phyloP scores from a whole-genome alignment of 2,797 vertebrate genomes.

The Oreortyx pictus region DNA sequence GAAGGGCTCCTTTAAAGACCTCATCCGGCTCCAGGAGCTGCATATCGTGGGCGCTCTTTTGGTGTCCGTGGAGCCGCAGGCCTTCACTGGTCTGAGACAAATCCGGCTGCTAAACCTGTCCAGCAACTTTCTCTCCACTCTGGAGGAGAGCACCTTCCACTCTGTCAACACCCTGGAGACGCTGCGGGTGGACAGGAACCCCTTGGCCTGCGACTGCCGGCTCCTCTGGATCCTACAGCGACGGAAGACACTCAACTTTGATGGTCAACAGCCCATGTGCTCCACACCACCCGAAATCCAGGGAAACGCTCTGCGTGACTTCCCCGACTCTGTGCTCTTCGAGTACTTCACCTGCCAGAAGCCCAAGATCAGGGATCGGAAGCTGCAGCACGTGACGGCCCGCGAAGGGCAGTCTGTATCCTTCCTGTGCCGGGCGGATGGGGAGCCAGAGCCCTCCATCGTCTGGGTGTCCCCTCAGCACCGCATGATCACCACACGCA shows the following conservation, averaged over 20 bases:
- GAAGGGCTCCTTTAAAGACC: conserved; percentile 90
- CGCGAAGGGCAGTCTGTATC: conserved; percentile 90
- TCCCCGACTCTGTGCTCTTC: conserved; percentile 93
- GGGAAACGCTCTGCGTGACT: conserved; percentile 87
- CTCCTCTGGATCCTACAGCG: conserved; percentile 97
- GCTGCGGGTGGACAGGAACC: conserved; percentile 92
- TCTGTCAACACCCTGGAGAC: conserved; percentile 94
- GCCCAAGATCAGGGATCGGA: conserved; percentile 94
- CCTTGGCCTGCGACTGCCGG: conserved; percentile 95
- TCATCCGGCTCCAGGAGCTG: conserved; percentile 92
- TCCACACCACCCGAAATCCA: conserved; percentile 88
- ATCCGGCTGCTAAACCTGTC: conserved; percentile 96
- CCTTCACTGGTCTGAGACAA: conserved; percentile 91
- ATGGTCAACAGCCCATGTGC: conserved; percentile 90
- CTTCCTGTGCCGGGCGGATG: conserved; percentile 92
- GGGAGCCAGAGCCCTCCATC: conserved; percentile 90
- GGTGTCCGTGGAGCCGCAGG: conserved; percentile 88
- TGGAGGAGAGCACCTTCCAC: conserved; percentile 94
- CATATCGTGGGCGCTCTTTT: conserved; percentile 91
- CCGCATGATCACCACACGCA: conserved; percentile 88
- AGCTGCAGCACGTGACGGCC: conserved; percentile 89
- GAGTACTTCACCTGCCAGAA: conserved; percentile 97
- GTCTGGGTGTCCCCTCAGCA: conserved; percentile 96
- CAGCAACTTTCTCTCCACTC: conserved; percentile 88
- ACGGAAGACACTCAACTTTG: conserved; percentile 94